Evolutionary conservation across 2,888 invertebrate genomes (phyloP), one percentile per base, ranked within the genome.

Genomic region (Lacanobia oleracea): DNA sequence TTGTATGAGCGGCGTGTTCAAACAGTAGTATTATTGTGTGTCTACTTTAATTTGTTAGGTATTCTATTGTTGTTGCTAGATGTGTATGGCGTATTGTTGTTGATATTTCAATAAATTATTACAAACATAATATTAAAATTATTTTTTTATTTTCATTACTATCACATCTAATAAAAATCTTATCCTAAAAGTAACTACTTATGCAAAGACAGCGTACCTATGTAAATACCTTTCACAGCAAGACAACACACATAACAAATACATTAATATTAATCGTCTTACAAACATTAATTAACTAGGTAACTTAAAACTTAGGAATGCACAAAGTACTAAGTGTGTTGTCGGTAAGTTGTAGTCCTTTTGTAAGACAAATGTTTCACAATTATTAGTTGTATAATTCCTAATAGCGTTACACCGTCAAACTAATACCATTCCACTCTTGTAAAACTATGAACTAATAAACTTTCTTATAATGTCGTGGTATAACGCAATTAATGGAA

Each of bases 61-160:
- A 65, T 70, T 82, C 45, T 70, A 57, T 81, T 86, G 70, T 91
- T 91, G 92, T 93, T 93, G 79, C 84, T 92, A 92, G 86, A 92
- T 93, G 91, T 92, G 90, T 90, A 90, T 75, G 64, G 51, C 27
- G 65, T 79, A 83, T 81, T 85, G 79, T 85, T 87, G 79, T 88
- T 89, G 79, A 82, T 69, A 62, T 75, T 67, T 60, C 60, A 81
- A 74, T 81, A 88, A 90, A 87, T 89, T 89, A 88, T 86, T 83
- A 85, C 65, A 61, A 61, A 78, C 71, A 79, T 83, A 82, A 74
- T 51, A 65, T 51, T 40, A 57, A 82, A 82, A 76, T 81, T 53
- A 64, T 27, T 27, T 86, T 86, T 71, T 37, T 66, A 67, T 37
- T 63, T 37, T 65, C 69, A 70, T 68, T 57, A 33, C 71, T 69